Evolutionary conservation across 2,113 vertebrate species (phyloP).

Genomic region (Sarotherodon lohbergeri): DNA sequence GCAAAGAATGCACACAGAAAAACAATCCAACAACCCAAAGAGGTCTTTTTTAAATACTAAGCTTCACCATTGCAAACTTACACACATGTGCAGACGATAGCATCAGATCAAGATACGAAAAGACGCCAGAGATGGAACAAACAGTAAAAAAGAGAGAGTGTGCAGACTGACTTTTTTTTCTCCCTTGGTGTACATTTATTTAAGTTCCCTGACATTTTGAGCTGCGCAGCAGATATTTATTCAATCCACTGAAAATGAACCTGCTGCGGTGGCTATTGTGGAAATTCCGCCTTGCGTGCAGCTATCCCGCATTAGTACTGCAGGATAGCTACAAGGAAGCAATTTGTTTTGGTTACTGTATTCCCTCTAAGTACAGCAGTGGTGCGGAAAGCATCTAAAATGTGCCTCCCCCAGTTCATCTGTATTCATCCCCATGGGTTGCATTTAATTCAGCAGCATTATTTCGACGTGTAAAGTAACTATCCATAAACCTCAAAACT

Average conservation of each 20-base stretch:
- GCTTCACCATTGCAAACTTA: background rate
- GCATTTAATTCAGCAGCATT: slow-evolving; percentile 42
- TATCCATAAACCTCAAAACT: slow-evolving; percentile 13
- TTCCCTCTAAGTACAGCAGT: slow-evolving; percentile 30
- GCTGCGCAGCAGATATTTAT: slow-evolving; percentile 53
- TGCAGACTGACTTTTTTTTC: slow-evolving; percentile 15
- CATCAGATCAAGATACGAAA: background rate
- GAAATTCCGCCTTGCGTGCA: slow-evolving; percentile 25
- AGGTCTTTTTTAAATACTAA: background rate
- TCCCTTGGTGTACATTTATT: slow-evolving; percentile 34
- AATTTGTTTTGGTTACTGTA: slow-evolving; percentile 57
- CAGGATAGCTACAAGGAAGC: slow-evolving; percentile 50
- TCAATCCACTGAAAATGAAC: slow-evolving; percentile 48
- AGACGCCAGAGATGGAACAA: background rate
- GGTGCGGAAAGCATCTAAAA: slow-evolving; percentile 24
- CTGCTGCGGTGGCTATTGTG: slow-evolving; percentile 39
- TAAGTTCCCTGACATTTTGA: slow-evolving; percentile 54
- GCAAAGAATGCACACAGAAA: background rate
- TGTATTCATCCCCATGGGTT: slow-evolving; percentile 27
- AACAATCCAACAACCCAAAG: background rate
- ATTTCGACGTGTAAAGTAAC: slow-evolving; percentile 19
- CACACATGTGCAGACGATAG: background rate
- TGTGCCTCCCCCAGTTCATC: slow-evolving; percentile 28
- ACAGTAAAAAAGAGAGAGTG: slow-evolving; percentile 22
- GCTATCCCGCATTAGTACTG: slow-evolving; percentile 40